Conservation (phyloP, 2,797 vertebrate genomes). For the Pachyuromys duprasi region DNA sequence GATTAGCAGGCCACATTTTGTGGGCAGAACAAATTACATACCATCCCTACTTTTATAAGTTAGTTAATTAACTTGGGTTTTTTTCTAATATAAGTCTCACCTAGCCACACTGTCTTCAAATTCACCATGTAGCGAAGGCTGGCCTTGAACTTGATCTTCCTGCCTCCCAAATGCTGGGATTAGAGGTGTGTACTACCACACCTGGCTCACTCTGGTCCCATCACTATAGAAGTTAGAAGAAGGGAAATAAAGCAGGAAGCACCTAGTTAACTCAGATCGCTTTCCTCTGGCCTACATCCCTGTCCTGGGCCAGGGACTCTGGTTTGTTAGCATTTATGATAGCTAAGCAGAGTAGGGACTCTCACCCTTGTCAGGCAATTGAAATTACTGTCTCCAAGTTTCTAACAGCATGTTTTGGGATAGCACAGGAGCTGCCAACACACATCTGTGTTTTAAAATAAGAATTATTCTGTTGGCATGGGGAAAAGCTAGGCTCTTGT, state of each 20-base stretch:
- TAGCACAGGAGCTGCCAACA: slow-evolving; percentile 56
- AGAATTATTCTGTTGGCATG: slow-evolving; percentile 67
- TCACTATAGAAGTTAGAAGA: not conserved
- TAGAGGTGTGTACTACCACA: not conserved
- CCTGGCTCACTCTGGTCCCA: not conserved
- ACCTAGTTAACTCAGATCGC: not conserved
- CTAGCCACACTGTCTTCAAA: not conserved
- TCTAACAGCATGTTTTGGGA: slow-evolving; percentile 54
- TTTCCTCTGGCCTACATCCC: not conserved
- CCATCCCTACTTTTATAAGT: not conserved
- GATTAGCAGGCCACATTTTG: not conserved
- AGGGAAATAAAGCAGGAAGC: not conserved
- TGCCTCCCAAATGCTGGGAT: not conserved
- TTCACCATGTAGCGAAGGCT: not conserved
- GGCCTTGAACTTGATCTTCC: not conserved
- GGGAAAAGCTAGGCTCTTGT: slow-evolving; percentile 24
- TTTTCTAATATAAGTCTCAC: not conserved
- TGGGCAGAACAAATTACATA: not conserved
- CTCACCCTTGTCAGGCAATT: slow-evolving; percentile 10
- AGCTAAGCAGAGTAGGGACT: slow-evolving; percentile 8
- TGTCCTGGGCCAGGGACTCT: not conserved
- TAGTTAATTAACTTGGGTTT: not conserved
- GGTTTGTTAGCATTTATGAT: not conserved
- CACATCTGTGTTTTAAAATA: slow-evolving; percentile 72
- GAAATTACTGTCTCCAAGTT: slow-evolving; percentile 48